Evolutionary conservation across 2,113 vertebrate species (phyloP).

Genomic region (Proteles cristata): DNA sequence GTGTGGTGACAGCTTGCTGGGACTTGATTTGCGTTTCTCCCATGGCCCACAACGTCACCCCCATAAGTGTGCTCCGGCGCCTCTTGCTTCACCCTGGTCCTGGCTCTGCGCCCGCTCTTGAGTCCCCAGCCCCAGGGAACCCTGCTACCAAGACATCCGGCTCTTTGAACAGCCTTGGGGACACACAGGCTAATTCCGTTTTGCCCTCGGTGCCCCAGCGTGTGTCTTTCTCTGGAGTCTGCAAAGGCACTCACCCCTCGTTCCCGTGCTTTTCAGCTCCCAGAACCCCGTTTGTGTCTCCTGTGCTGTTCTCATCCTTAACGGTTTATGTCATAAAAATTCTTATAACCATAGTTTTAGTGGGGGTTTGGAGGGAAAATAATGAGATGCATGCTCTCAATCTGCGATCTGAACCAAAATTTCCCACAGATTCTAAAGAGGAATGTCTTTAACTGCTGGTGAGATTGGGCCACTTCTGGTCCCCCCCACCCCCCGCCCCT

Average conservation of each 20-base stretch:
- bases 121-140: neutral
- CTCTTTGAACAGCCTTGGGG: neutral
- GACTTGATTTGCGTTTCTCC: neutral
- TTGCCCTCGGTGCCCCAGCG: neutral
- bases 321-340: neutral
- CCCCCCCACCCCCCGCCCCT: no score
- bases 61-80: fast-evolving
- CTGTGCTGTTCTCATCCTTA: neutral
- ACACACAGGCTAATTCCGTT: neutral
- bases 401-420: neutral
- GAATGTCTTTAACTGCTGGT: fast-evolving
- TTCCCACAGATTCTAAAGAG: neutral
- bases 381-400: neutral
- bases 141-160: neutral
- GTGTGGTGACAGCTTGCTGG: fast-evolving
- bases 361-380: neutral
- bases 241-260: neutral
- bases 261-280: neutral
- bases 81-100: no score
- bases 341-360: neutral
- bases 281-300: neutral
- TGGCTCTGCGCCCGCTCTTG: fast-evolving
- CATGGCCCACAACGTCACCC: fast-evolving
- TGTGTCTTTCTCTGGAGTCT: neutral
- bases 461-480: fast-evolving